Evolutionary conservation across 2,888 invertebrate species (phyloP).

Genomic region (Epinotia bilunana): DNA sequence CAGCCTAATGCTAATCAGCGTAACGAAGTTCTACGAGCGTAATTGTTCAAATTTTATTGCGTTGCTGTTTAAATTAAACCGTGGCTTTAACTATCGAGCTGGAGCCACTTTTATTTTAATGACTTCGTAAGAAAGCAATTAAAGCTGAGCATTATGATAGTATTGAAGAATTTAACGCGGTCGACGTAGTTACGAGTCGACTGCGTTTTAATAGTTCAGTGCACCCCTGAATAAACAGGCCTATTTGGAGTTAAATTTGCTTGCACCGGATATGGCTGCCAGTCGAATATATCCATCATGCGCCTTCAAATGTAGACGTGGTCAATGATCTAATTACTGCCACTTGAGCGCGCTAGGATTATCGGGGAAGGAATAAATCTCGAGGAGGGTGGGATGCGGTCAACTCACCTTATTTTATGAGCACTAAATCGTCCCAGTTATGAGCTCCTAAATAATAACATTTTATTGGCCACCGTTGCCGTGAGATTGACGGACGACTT

Average conservation of each 20-base stretch:
- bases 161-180: conserved; percentile 81
- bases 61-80: conserved; percentile 69
- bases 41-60: conserved; percentile 69
- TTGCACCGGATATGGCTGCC: conserved; percentile 81
- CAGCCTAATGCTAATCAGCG: conserved; percentile 45
- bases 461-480: conserved; percentile 76
- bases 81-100: conserved; percentile 70
- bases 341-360: conserved; percentile 64
- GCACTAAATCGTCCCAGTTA: conserved; percentile 78
- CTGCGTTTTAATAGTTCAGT: conserved; percentile 80
- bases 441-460: conserved; percentile 81
- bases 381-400: conserved; percentile 63
- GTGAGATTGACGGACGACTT: conserved; percentile 75
- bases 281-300: conserved; percentile 79
- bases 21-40: conserved; percentile 54
- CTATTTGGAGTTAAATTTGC: conserved; percentile 81
- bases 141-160: conserved; percentile 80
- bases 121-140: conserved; percentile 80
- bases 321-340: conserved; percentile 60
- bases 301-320: conserved; percentile 69
- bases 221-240: conserved; percentile 83
- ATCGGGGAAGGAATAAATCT: conserved; percentile 60
- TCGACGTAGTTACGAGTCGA: conserved; percentile 74
- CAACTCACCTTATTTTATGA: conserved; percentile 73
- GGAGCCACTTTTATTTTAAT: conserved; percentile 77